Evolutionary conservation across 2,113 vertebrate species (phyloP).

Genomic region (Mormoops blainvillei): DNA sequence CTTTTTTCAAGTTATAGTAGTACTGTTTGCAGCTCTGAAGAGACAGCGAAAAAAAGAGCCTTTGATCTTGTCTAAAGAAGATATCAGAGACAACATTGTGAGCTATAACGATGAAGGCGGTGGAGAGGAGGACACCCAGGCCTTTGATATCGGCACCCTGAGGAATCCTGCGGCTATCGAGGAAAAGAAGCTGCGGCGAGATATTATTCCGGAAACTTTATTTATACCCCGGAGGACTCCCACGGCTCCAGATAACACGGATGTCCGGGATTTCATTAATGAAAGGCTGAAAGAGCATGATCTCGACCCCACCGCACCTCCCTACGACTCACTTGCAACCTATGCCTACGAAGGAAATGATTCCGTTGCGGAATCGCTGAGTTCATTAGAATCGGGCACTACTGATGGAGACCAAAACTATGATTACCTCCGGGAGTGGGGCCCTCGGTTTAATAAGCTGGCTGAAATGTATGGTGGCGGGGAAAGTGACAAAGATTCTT

Average conservation of each 20-base stretch:
- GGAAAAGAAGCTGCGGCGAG: slow-evolving; percentile 93
- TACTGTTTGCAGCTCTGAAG: slow-evolving; percentile 91
- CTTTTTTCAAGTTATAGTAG: slow-evolving; percentile 83
- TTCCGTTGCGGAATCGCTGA: slow-evolving; percentile 94
- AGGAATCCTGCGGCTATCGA: slow-evolving; percentile 95
- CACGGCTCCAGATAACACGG: slow-evolving; percentile 91
- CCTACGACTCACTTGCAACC: slow-evolving; percentile 97
- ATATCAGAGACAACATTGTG: slow-evolving; percentile 98
- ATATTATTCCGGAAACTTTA: slow-evolving; percentile 94
- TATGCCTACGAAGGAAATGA: slow-evolving; percentile 96
- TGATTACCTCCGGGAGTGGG: slow-evolving; percentile 97
- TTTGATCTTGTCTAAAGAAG: slow-evolving; percentile 98
- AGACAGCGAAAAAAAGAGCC: slow-evolving; percentile 97
- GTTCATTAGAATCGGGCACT: slow-evolving; percentile 92
- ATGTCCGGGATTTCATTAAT: slow-evolving; percentile 96
- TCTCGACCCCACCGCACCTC: slow-evolving; percentile 91
- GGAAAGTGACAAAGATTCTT: slow-evolving; percentile 92
- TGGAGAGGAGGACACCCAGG: slow-evolving; percentile 98
- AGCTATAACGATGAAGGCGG: slow-evolving; percentile 99
- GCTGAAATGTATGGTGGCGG: slow-evolving; percentile 98
- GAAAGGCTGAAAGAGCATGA: slow-evolving; percentile 95
- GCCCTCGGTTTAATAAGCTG: slow-evolving; percentile 95
- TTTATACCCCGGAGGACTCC: slow-evolving; percentile 93
- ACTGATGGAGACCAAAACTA: slow-evolving; percentile 97
- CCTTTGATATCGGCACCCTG: slow-evolving; percentile 97